These are phyloP conservation scores for Poecilia wingei DNA, from an alignment of 2,797 vertebrate genomes.

Conservation along the genomic window DNA sequence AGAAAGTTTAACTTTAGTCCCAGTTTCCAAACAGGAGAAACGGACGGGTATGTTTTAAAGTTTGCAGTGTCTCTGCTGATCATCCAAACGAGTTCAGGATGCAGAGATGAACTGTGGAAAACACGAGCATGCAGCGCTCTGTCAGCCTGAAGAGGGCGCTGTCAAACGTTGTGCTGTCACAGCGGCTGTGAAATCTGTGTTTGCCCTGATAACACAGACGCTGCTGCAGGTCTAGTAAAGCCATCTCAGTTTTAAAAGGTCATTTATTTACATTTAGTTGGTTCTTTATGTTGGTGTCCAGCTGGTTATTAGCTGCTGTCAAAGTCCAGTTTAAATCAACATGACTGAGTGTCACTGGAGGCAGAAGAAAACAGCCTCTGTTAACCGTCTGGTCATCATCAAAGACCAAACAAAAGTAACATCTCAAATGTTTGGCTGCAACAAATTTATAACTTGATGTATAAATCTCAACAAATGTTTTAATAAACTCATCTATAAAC, in stretches of 20 bases:
- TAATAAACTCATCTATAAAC: background rate
- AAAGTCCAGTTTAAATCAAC: background rate
- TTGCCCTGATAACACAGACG: background rate
- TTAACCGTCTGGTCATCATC: background rate
- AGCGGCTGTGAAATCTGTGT: background rate
- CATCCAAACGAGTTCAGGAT: conserved; percentile 31
- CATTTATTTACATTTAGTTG: background rate
- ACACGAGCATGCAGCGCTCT: background rate
- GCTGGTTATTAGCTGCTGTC: background rate
- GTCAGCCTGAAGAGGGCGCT: background rate
- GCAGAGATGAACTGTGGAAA: conserved; percentile 15
- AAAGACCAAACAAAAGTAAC: background rate
- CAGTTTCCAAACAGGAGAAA: background rate
- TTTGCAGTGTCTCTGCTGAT: conserved; percentile 36
- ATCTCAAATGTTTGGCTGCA: background rate
- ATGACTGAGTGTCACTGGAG: background rate
- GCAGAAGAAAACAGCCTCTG: background rate
- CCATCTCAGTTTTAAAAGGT: background rate
- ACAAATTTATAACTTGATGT: background rate
- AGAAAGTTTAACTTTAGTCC: background rate
- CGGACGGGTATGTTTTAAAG: background rate
- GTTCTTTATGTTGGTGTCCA: background rate
- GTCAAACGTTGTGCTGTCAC: conserved; percentile 17
- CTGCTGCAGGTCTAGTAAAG: background rate
- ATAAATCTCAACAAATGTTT: background rate